Base-by-base conservation (phyloP, 1,140 invertebrate species). In the Homalodisca vitripennis region DNA sequence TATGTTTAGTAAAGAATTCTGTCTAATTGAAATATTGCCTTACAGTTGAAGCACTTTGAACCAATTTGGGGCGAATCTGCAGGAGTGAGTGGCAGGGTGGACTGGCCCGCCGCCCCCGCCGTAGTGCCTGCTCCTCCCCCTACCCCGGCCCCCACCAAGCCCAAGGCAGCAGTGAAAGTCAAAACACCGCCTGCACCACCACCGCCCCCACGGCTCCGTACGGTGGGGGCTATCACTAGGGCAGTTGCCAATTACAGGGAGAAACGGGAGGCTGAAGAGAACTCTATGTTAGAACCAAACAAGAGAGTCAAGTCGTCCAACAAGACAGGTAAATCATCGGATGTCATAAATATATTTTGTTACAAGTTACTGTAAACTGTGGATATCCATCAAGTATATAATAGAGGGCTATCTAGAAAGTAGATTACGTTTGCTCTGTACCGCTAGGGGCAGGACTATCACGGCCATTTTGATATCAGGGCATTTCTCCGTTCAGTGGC, bases 1-100 rank as follows among this genome's bases (percentile, higher is more conserved):
- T n/a, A n/a, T n/a, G n/a, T n/a, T n/a, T n/a, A n/a, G n/a, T n/a
- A n/a, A 41, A 6, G 34, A 41, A 10, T 41, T 10, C 17, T 17
- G 6, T 41, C 34, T 41, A 41, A 41, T 17, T 41, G 22, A 10
- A 51, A 12, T 65, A 26, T 65, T 24, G 31, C 68, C 69, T 71
- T 72, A 71, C 73, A 87, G 85, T 81, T 95, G 69, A 96, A 97
- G 80, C 93, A 98, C 81, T 97, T 97, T 82, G 95, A 98, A 80
- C 93, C 94, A 29, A 91, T 95, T 73, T 98, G 95, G 95, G 95
- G 95, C 68, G 89, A 95, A 77, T 92, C 69, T 26, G 29, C 69
- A 30, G 6, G 24, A 13, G 91, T 78, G 85, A 81, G 17, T 70
- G 47, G 64, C 69, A 57, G n/a, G 32, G 27, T 51, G 12, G 68